Conservation (phyloP, 2,113 vertebrate genomes). For the Nannospalax galili region DNA sequence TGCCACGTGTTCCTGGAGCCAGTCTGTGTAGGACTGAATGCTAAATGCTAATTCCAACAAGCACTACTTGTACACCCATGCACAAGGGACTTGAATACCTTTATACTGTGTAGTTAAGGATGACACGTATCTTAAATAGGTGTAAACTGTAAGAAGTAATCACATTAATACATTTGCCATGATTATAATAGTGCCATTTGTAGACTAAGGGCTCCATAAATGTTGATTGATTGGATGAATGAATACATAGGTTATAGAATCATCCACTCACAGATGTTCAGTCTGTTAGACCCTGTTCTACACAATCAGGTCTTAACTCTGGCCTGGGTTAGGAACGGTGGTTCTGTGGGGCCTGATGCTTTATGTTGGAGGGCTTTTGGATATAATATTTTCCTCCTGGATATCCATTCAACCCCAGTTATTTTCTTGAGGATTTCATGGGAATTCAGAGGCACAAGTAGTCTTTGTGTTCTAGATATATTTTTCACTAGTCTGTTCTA, state of each 20-base stretch:
- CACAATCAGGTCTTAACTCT: neutral
- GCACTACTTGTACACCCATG: neutral
- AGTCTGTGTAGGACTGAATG: neutral
- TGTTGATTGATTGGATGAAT: neutral
- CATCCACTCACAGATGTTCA: neutral
- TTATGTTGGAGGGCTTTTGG: neutral
- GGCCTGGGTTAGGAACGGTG: neutral
- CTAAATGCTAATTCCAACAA: neutral
- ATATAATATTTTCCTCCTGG: neutral
- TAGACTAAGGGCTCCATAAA: neutral
- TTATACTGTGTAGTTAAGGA: neutral
- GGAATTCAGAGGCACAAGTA: neutral
- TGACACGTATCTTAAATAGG: neutral
- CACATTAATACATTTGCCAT: neutral
- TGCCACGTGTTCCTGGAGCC: neutral
- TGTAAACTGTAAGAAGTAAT: neutral
- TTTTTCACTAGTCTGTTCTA: slow-evolving; percentile 16
- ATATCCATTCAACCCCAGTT: neutral
- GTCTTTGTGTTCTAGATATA: neutral
- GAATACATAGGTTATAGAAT: neutral
- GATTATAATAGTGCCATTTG: neutral
- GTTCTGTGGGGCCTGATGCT: neutral
- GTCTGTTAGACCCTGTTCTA: neutral
- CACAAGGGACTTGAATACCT: neutral
- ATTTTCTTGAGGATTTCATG: slow-evolving; percentile 11